Evolutionary conservation across 2,797 vertebrate genomes (phyloP).

Genomic region (Clarias fuscus): DNA sequence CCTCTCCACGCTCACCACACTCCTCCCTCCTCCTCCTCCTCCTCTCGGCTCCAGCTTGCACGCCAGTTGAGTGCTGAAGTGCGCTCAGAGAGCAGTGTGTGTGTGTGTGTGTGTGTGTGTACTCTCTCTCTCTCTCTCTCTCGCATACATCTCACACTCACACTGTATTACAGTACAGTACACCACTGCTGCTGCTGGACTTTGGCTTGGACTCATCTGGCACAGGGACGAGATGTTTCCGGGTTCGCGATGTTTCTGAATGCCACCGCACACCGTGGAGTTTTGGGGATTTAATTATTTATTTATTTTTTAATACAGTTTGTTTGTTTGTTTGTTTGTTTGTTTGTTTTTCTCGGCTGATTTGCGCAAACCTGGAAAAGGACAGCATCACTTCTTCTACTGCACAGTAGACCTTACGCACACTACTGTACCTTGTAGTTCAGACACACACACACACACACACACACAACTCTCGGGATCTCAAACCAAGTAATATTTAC

Average conservation of each 20-base stretch:
- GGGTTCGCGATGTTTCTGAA: neutral
- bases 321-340: neutral
- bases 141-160: slow-evolving; percentile 3
- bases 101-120: too few species aligned
- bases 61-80: slow-evolving; percentile 70
- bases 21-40: slow-evolving; percentile 54
- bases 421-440: neutral
- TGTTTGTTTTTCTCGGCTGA: neutral
- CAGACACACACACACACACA: neutral
- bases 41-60: slow-evolving; percentile 56
- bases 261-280: neutral
- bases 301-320: neutral
- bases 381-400: slow-evolving; percentile 17
- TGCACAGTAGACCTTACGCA: neutral
- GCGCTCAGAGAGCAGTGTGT: slow-evolving; percentile 52
- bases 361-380: slow-evolving; percentile 8
- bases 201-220: slow-evolving; percentile 7
- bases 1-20: slow-evolving; percentile 37
- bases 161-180: neutral
- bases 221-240: neutral
- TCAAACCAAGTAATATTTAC: too few species aligned
- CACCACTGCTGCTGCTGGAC: slow-evolving; percentile 20
- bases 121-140: neutral
- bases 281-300: neutral
- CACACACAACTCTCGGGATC: neutral